A percentile compares a stretch with the other conserved stretches of the same genome.
Conservation (phyloP, 2,797 vertebrate species). For the Pantherophis vulpinus region DNA sequence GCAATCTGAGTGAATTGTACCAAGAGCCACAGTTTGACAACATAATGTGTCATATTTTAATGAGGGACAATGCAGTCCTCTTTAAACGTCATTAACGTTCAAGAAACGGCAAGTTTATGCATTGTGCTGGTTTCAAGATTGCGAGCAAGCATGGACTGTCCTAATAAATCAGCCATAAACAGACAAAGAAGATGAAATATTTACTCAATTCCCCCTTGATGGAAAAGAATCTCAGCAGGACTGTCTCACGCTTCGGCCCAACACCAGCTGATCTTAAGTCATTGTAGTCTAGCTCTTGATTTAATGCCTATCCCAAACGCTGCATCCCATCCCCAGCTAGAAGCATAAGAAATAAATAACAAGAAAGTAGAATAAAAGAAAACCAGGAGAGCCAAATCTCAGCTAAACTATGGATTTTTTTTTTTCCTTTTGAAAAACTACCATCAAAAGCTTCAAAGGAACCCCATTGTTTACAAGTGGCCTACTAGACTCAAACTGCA, state of each 20-base stretch:
- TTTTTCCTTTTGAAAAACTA: not conserved
- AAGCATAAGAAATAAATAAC: not conserved
- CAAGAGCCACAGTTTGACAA: not conserved
- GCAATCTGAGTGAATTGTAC: not conserved
- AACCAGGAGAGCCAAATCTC: not conserved
- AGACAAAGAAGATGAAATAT: slow-evolving; percentile 2
- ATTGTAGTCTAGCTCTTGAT: slow-evolving; percentile 5
- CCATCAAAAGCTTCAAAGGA: not conserved
- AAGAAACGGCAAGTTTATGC: not conserved
- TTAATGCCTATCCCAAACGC: not conserved
- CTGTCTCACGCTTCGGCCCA: not conserved
- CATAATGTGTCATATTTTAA: not conserved
- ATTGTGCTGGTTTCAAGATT: not conserved
- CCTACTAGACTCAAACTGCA: not conserved
- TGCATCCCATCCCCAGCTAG: not conserved
- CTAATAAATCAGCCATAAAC: slow-evolving; percentile 27
- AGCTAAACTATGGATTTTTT: not conserved
- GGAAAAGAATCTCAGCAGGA: not conserved
- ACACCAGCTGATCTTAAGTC: slow-evolving; percentile 24
- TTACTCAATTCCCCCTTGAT: slow-evolving; percentile 28
- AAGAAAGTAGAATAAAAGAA: not conserved
- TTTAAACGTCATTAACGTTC: not conserved
- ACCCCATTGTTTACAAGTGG: not conserved
- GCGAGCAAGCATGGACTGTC: not conserved
- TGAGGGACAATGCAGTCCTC: not conserved